Evolutionary conservation across 1,140 invertebrate genomes (phyloP).

Genomic region (Drosophila virilis): DNA sequence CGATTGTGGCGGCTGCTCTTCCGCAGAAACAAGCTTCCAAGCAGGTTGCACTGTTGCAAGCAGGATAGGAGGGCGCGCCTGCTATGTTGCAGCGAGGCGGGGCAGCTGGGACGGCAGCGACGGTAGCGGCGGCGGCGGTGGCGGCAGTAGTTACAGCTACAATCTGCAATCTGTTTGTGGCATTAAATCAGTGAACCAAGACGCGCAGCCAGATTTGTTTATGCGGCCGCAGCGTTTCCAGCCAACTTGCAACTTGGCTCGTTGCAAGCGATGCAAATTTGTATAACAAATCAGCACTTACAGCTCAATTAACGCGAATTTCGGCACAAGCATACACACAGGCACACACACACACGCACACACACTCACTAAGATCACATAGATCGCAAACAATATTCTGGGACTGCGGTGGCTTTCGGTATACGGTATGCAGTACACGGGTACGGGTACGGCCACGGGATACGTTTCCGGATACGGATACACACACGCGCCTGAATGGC

Average conservation of each 20-base stretch:
- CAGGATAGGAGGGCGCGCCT: slow-evolving; percentile 27
- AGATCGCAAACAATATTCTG: slow-evolving; percentile 26
- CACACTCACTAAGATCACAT: slow-evolving; percentile 15
- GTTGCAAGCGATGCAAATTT: slow-evolving; percentile 67
- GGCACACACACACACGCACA: slow-evolving; percentile 5
- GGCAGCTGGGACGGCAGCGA: not conserved
- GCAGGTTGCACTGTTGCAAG: slow-evolving; percentile 43
- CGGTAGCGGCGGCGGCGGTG: not conserved
- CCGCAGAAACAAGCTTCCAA: slow-evolving; percentile 77
- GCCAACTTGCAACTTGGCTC: slow-evolving; percentile 18
- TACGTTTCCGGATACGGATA: not conserved
- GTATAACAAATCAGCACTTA: slow-evolving; percentile 70
- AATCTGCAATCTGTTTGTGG: slow-evolving; percentile 82
- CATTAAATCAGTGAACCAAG: slow-evolving; percentile 82
- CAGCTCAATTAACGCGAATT: slow-evolving; percentile 73
- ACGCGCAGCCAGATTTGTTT: slow-evolving; percentile 80
- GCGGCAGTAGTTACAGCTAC: slow-evolving; percentile 50
- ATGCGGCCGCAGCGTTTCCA: slow-evolving; percentile 45
- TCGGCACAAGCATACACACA: slow-evolving; percentile 21
- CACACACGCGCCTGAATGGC: slow-evolving; percentile 3
- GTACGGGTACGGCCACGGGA: not conserved
- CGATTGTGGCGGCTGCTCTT: slow-evolving; percentile 43
- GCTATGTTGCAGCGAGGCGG: slow-evolving; percentile 42
- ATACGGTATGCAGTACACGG: not conserved
- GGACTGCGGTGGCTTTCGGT: not conserved